phyloP scores from a whole-genome alignment of 2,797 vertebrate genomes.

The Eupleurogrammus muticus region DNA sequence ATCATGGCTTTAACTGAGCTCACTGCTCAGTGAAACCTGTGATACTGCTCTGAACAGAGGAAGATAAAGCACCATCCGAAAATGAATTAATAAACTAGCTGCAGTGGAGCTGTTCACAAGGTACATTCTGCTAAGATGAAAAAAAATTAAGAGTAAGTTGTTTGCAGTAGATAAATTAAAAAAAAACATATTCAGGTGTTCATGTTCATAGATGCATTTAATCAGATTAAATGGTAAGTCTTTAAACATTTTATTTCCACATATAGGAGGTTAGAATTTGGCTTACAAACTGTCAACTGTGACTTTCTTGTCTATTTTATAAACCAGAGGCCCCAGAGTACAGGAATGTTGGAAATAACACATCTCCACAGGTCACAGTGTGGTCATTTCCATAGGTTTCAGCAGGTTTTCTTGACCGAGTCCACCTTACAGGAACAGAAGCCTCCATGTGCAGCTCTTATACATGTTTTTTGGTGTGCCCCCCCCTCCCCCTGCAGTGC shows the following conservation, averaged over 20 bases:
- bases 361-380: not conserved
- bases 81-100: constrained; percentile 11
- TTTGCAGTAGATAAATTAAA: not conserved
- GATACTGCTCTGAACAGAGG: constrained; percentile 2
- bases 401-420: constrained; percentile 16
- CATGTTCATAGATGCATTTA: constrained; percentile 1
- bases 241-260: not conserved
- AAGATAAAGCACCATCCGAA: constrained; percentile 28
- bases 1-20: constrained; percentile 8
- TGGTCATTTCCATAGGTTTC: constrained; percentile 15
- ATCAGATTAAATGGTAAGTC: constrained; percentile 1
- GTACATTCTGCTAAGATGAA: constrained; percentile 4
- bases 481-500: constrained; percentile 7
- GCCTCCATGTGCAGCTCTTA: constrained; percentile 15
- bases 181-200: not conserved
- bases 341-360: constrained; percentile 1
- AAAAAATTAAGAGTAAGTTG: not conserved
- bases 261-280: not conserved
- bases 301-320: not conserved
- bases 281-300: constrained; percentile 2
- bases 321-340: not conserved
- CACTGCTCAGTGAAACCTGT: no score
- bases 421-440: constrained; percentile 17
- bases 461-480: constrained; percentile 11
- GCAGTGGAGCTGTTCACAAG: not conserved